phyloP scores from a whole-genome alignment of 1,140 invertebrate genomes.

The Sarcophaga peregrina region DNA sequence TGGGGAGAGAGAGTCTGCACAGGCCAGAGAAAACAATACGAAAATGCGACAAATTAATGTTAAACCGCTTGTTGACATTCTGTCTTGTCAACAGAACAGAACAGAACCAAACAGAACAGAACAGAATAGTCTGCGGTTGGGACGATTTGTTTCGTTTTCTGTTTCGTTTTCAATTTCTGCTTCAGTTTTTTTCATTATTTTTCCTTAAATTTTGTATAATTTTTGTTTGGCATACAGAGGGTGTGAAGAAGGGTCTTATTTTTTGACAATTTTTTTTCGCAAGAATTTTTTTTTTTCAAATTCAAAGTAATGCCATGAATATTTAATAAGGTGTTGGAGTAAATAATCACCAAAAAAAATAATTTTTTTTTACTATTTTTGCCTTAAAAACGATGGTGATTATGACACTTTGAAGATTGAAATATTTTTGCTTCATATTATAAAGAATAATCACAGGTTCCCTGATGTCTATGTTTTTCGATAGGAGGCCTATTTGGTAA shows the following conservation, averaged over 20 bases:
- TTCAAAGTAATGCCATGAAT: not conserved
- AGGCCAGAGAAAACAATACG: not conserved
- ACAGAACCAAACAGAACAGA: not conserved
- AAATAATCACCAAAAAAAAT: not conserved
- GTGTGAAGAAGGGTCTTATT: not conserved
- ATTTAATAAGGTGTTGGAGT: conserved; percentile 25
- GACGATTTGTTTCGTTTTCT: not conserved
- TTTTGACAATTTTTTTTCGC: too few species aligned
- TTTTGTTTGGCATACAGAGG: not conserved
- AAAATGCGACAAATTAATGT: conserved; percentile 41
- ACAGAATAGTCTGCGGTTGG: conserved; percentile 16
- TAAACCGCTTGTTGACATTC: conserved; percentile 35
- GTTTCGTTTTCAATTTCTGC: conserved; percentile 12
- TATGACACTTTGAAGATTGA: not conserved
- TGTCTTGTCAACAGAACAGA: conserved; percentile 17
- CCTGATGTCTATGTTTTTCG: too few species aligned
- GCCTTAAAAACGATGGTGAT: not conserved
- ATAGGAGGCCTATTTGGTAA: too few species aligned
- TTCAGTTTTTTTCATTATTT: not conserved
- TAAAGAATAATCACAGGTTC: too few species aligned
- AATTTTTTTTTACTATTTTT: not conserved
- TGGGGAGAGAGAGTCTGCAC: not conserved
- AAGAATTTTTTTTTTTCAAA: too few species aligned
- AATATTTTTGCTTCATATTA: too few species aligned
- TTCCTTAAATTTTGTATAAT: not conserved